These are phyloP conservation scores for Aricia artaxerxes DNA, from an alignment of 2,888 invertebrate genomes.

Conservation along the genomic window DNA sequence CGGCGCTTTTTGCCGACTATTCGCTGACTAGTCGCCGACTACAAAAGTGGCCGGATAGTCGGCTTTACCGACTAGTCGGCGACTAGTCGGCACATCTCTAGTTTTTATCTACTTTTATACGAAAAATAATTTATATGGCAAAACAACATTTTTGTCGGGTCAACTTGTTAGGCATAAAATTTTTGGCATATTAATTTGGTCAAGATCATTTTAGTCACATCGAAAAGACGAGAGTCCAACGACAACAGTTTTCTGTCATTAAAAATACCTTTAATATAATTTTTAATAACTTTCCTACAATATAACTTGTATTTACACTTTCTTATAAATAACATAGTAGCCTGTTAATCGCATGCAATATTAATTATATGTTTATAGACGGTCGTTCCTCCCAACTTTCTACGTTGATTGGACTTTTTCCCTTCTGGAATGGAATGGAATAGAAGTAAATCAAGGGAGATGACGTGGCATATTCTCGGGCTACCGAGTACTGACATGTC, in stretches of 20 bases:
- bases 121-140: no score
- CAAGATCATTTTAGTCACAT: neutral
- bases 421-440: constrained; percentile 55
- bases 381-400: constrained; percentile 72
- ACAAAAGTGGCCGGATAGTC: no score
- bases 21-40: no score
- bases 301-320: constrained; percentile 44
- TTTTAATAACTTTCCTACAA: neutral
- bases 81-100: no score
- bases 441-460: constrained; percentile 67
- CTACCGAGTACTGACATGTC: constrained; percentile 52
- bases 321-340: constrained; percentile 26
- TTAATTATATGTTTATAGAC: constrained; percentile 30
- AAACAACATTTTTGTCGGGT: no score
- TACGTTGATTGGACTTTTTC: constrained; percentile 71
- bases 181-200: neutral
- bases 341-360: constrained; percentile 34
- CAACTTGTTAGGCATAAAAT: no score
- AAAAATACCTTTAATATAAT: neutral
- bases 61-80: no score
- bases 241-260: no score
- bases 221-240: no score
- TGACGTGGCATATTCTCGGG: constrained; percentile 67
- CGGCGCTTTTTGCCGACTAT: no score
- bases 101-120: no score